A percentile compares a stretch with the other conserved stretches of the same genome.
phyloP scores from a whole-genome alignment of 1,140 invertebrate genomes.

The Bombus picipes region DNA sequence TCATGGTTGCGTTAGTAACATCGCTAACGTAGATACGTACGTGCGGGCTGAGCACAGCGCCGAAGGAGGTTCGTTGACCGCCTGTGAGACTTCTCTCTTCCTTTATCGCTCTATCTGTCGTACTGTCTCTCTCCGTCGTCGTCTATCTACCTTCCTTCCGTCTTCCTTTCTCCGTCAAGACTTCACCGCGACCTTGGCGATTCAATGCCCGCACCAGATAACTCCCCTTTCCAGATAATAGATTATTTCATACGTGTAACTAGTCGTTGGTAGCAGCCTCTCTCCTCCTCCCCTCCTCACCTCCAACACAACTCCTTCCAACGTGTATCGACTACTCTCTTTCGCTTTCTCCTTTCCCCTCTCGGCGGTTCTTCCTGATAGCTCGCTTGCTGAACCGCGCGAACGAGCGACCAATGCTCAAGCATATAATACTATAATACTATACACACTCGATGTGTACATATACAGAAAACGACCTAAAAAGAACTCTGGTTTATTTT shows the following conservation, averaged over 20 bases:
- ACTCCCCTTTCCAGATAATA: slow-evolving; percentile 80
- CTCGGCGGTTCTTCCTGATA: slow-evolving; percentile 32
- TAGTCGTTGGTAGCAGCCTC: slow-evolving; percentile 72
- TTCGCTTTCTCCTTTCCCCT: slow-evolving; percentile 37
- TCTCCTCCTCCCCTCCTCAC: neutral
- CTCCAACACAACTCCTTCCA: neutral
- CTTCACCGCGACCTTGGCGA: slow-evolving; percentile 80
- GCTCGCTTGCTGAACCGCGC: slow-evolving; percentile 50
- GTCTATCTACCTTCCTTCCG: slow-evolving; percentile 34
- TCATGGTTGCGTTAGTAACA: slow-evolving; percentile 57
- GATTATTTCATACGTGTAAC: slow-evolving; percentile 81
- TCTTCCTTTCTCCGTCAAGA: slow-evolving; percentile 58
- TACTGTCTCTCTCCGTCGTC: slow-evolving; percentile 33
- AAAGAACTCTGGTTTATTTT: neutral
- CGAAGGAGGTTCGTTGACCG: slow-evolving; percentile 77
- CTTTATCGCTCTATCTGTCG: slow-evolving; percentile 32
- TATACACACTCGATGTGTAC: slow-evolving; percentile 32
- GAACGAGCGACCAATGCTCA: slow-evolving; percentile 42
- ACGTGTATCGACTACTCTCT: slow-evolving; percentile 26
- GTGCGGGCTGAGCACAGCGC: slow-evolving; percentile 46
- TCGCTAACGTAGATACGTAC: slow-evolving; percentile 54
- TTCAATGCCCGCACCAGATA: slow-evolving; percentile 82
- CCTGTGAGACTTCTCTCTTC: slow-evolving; percentile 73
- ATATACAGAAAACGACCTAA: slow-evolving; percentile 57
- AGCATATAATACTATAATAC: neutral